phyloP scores from a whole-genome alignment of 2,888 invertebrate genomes.

The Synanthedon myopaeformis region DNA sequence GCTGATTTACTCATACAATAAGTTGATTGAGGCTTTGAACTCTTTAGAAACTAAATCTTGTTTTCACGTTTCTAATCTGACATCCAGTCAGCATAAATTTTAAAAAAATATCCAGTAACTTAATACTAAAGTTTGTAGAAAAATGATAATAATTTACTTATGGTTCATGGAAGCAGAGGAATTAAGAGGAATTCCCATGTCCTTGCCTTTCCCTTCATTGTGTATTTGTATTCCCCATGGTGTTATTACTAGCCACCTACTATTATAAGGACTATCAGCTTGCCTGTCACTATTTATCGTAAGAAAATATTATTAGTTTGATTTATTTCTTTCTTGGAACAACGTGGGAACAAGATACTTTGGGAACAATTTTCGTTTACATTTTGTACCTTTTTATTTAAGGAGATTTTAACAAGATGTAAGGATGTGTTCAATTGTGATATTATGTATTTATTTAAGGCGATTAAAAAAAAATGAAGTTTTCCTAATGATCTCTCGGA shows the following conservation, averaged over 20 bases:
- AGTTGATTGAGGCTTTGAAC: conserved; percentile 18
- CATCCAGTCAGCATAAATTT: background rate
- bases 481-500: conserved; percentile 69
- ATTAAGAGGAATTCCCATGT: too few relatives aligned
- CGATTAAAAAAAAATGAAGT: conserved; percentile 45
- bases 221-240: too few relatives aligned
- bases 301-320: too few relatives aligned
- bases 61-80: background rate
- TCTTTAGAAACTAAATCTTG: conserved; percentile 1
- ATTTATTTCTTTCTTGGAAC: background rate
- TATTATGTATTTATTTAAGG: conserved; percentile 65
- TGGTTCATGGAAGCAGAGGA: too few relatives aligned
- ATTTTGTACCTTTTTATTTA: conserved; percentile 22
- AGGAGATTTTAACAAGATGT: conserved; percentile 32
- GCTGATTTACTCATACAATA: conserved; percentile 11
- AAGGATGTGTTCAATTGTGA: conserved; percentile 70
- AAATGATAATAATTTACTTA: too few relatives aligned
- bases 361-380: conserved; percentile 29
- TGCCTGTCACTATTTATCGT: too few relatives aligned
- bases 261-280: too few relatives aligned
- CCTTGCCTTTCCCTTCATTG: too few relatives aligned
- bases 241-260: too few relatives aligned
- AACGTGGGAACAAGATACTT: conserved; percentile 28
- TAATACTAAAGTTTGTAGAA: too few relatives aligned
- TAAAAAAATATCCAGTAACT: too few relatives aligned